These are phyloP conservation scores for Pardosa pseudoannulata DNA, from an alignment of 2,888 invertebrate species.

Conservation along the genomic window DNA sequence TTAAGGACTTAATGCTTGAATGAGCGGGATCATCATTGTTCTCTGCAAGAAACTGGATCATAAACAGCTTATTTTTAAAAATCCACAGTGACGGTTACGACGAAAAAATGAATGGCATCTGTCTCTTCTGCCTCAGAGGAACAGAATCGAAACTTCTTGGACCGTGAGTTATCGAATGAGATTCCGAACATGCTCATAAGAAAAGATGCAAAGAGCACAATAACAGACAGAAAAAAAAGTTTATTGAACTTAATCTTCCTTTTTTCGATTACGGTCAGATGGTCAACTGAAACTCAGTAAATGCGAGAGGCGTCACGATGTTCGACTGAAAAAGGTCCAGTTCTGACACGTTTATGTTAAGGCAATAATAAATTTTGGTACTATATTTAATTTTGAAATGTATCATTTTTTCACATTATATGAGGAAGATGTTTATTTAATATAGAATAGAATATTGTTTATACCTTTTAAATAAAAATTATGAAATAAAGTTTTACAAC, in stretches of 20 bases:
- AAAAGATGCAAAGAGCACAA: not conserved
- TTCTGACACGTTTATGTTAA: too few species aligned
- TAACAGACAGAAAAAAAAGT: not conserved
- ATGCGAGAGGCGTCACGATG: not conserved
- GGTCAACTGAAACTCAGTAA: not conserved
- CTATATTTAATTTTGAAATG: too few species aligned
- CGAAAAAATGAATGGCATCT: not conserved
- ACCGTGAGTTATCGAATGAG: not conserved
- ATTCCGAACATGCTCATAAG: not conserved
- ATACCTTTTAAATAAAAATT: too few species aligned
- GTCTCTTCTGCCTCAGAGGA: not conserved
- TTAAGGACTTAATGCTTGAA: too few species aligned
- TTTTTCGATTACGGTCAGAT: not conserved
- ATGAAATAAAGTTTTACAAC: too few species aligned
- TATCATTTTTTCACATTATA: too few species aligned
- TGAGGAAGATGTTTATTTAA: too few species aligned
- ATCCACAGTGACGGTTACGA: not conserved
- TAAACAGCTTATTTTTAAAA: not conserved
- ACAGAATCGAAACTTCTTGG: constrained; percentile 1
- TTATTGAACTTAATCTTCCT: not conserved
- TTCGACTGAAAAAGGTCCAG: too few species aligned
- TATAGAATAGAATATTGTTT: too few species aligned
- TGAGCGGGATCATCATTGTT: too few species aligned
- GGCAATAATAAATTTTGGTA: too few species aligned
- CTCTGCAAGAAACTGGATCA: not conserved